Percentiles rank a stretch among this genome's conserved stretches.
Evolutionary conservation across 2,888 invertebrate genomes (phyloP).

Genomic region (Lathronympha strigana): DNA sequence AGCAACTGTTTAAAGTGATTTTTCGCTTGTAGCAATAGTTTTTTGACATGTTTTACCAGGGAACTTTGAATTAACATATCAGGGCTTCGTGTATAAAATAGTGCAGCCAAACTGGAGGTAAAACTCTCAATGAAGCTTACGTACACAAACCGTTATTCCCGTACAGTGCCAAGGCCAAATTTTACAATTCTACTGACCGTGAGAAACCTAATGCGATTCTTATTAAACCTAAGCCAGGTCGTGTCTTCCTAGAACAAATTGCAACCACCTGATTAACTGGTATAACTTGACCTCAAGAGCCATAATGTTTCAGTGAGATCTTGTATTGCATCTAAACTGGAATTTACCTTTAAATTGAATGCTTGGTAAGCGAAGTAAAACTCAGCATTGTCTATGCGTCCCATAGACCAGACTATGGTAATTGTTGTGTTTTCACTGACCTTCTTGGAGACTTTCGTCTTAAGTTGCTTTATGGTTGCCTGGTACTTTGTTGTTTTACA

Average conservation of each 20-base stretch:
- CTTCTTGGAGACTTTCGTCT: slow-evolving; percentile 42
- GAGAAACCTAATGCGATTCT: slow-evolving; percentile 20
- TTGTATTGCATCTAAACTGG: not conserved
- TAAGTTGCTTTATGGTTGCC: slow-evolving; percentile 34
- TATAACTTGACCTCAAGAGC: not conserved
- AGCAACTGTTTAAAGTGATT: no score
- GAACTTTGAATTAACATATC: no score
- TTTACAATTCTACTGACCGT: slow-evolving; percentile 14
- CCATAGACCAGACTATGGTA: slow-evolving; percentile 41
- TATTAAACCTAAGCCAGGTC: slow-evolving; percentile 18
- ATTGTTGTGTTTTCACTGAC: slow-evolving; percentile 44
- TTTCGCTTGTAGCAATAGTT: no score
- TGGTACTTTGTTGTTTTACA: no score
- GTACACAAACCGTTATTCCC: not conserved
- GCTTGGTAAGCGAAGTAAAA: not conserved
- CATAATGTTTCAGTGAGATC: not conserved
- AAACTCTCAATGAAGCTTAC: not conserved
- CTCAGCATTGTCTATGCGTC: slow-evolving; percentile 41
- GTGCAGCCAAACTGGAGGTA: no score
- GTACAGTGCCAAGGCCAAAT: slow-evolving; percentile 14
- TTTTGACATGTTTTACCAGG: no score
- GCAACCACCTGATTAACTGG: slow-evolving; percentile 10
- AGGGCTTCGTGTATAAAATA: no score
- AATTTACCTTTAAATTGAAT: not conserved
- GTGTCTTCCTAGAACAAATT: not conserved